Conservation (phyloP, 2,113 vertebrate species). For the Scomber colias region DNA sequence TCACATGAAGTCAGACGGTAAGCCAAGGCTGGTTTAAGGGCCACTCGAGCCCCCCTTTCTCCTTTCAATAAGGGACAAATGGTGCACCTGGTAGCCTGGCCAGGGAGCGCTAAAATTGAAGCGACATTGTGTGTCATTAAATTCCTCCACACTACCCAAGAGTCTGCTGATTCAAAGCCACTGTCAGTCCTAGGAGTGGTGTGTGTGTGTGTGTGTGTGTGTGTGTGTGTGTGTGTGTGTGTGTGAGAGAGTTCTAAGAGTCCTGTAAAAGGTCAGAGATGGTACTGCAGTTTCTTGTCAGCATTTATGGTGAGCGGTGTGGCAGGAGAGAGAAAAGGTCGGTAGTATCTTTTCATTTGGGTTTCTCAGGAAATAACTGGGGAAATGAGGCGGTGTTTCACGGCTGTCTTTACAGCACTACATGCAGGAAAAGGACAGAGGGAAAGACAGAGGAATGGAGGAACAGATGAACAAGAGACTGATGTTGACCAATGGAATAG, state of each 20-base stretch:
- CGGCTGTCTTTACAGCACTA: constrained; percentile 49
- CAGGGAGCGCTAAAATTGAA: constrained; percentile 65
- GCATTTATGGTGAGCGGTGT: constrained; percentile 63
- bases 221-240: constrained; percentile 13
- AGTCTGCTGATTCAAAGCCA: constrained; percentile 76
- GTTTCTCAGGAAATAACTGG: constrained; percentile 53
- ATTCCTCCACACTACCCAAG: constrained; percentile 71
- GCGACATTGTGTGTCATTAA: constrained; percentile 76
- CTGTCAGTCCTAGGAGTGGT: constrained; percentile 58
- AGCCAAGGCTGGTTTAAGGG: constrained; percentile 36
- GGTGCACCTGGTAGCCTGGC: constrained; percentile 70
- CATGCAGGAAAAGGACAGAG: background rate
- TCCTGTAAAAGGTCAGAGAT: constrained; percentile 72
- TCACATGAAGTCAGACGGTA: constrained; percentile 20
- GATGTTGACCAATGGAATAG: constrained; percentile 31
- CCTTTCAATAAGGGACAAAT: constrained; percentile 73
- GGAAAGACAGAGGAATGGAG: constrained; percentile 28
- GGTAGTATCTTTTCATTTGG: constrained; percentile 75
- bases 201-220: no score
- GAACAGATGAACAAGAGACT: constrained; percentile 34
- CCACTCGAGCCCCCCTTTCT: constrained; percentile 48
- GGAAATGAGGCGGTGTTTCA: constrained; percentile 65
- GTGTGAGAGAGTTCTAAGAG: constrained; percentile 49
- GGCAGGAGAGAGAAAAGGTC: constrained; percentile 68
- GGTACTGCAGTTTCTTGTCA: constrained; percentile 74